These are phyloP conservation scores for Drosophila maculinotata DNA, from an alignment of 2,888 invertebrate genomes.

Conservation along the genomic window DNA sequence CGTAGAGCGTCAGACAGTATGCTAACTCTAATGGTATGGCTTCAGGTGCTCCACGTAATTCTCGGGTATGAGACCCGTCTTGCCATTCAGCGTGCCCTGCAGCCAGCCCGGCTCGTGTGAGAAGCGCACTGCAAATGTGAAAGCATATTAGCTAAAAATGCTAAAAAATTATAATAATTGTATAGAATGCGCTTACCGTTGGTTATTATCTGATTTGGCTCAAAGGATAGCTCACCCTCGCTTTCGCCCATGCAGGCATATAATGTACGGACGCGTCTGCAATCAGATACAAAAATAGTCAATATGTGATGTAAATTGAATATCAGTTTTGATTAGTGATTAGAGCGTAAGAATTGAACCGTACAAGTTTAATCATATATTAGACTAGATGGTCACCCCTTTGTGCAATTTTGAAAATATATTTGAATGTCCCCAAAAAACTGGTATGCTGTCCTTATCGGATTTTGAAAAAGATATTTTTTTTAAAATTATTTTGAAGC, in stretches of 20 bases:
- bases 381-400: no score
- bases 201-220: constrained; percentile 98
- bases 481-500: no score
- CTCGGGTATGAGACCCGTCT: constrained; percentile 96
- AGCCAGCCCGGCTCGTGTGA: constrained; percentile 99
- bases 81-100: constrained; percentile 96
- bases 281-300: background rate
- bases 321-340: no score
- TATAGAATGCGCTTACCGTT: constrained; percentile 94
- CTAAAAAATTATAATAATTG: no score
- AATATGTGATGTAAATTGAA: background rate
- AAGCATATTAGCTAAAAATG: no score
- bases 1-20: constrained; percentile 7
- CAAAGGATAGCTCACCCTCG: constrained; percentile 98
- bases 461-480: no score
- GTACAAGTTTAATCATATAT: no score
- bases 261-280: constrained; percentile 94
- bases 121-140: constrained; percentile 88
- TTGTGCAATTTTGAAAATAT: no score
- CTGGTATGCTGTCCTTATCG: no score
- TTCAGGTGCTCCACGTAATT: constrained; percentile 94
- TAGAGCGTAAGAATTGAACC: no score
- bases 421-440: no score
- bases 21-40: constrained; percentile 77
- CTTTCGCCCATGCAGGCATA: constrained; percentile 98